Base-by-base conservation (phyloP, 1,140 invertebrate genomes). In the Aphis gossypii region DNA sequence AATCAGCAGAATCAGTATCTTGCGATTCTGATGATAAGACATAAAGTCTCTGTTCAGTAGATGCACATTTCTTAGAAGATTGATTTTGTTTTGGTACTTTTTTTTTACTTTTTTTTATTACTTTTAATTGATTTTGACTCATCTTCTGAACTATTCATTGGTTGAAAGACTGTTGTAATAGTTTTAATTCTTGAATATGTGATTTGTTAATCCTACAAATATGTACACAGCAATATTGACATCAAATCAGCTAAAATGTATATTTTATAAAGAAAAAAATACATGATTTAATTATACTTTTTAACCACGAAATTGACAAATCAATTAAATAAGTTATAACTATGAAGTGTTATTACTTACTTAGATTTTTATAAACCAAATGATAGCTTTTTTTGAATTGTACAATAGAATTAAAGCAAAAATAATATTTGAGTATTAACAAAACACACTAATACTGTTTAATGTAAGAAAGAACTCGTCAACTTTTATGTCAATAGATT, bases 21-120 rank as follows among this genome's bases (percentile, higher is more conserved):
- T 93, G 92, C 1, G 92, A 93, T 20, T 93, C 92, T 30, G 82
- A 93, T 54, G 82, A 93, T 54, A 93, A 86, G 2, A 86, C 51
- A 93, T 93, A 38, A 86, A 93, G 92, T 51, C 92, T 86, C 35
- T 93, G 92, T 84, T 93, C 92, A 38, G 92, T 93, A 20, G 92
- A 93, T n/a, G 92, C 92, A 93, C 86, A 93, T 25, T 93, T 93
- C 25, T 93, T 93, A 25, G 92, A 54, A 84, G 92, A 84, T 56
- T 93, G 35, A 14, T 93, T 93, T 84, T 93, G 68, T 93, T 93
- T 86, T 30, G 92, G 9, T 84, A 54, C 48, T 93, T 93, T 93
- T 84, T 93, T 93, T 38, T 93, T 93, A 38, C 35, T 3, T n/a
- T 56, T 93, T 86, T 84, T 93, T 93, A 93, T 30, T 84, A 86